A percentile compares a stretch with the other conserved stretches of the same genome.
Conservation (phyloP, 2,888 invertebrate genomes). For the Nomada hirtipes region DNA sequence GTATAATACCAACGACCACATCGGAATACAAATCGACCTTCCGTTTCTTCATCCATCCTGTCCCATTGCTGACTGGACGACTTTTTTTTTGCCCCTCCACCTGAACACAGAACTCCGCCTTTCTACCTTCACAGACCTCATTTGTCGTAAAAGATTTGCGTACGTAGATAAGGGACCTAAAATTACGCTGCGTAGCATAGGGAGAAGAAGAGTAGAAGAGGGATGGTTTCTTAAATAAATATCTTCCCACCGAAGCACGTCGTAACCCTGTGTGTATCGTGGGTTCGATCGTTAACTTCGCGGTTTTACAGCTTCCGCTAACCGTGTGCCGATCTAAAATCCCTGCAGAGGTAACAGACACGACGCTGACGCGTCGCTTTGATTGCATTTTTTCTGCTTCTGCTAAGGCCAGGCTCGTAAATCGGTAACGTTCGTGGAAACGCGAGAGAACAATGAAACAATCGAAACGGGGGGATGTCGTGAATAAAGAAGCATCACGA, state of each 20-base stretch:
- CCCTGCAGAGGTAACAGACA: conserved; percentile 16
- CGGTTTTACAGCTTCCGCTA: conserved; percentile 54
- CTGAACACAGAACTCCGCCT: not conserved
- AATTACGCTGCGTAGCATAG: conserved; percentile 3
- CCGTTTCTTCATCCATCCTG: not conserved
- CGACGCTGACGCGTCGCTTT: conserved; percentile 44
- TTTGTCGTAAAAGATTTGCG: conserved; percentile 68
- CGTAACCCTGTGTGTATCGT: conserved; percentile 50
- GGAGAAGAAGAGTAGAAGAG: conserved; percentile 2
- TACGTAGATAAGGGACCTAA: not conserved
- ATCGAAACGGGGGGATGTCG: conserved; percentile 29
- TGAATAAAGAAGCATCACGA: conserved; percentile 39
- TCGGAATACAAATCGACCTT: conserved; percentile 30
- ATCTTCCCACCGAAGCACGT: conserved; percentile 65
- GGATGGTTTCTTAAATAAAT: conserved; percentile 72
- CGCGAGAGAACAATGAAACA: conserved; percentile 25
- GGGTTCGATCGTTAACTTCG: conserved; percentile 63
- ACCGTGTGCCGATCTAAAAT: conserved; percentile 55
- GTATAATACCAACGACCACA: too few relatives aligned
- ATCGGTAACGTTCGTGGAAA: conserved; percentile 44
- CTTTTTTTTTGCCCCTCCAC: conserved; percentile 23
- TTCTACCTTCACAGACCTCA: conserved; percentile 46
- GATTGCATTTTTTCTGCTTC: conserved; percentile 41
- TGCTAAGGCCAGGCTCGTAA: conserved; percentile 41
- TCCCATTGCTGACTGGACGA: not conserved